These are phyloP conservation scores for Carassius auratus DNA, from an alignment of 2,113 vertebrate genomes.

Conservation along the genomic window DNA sequence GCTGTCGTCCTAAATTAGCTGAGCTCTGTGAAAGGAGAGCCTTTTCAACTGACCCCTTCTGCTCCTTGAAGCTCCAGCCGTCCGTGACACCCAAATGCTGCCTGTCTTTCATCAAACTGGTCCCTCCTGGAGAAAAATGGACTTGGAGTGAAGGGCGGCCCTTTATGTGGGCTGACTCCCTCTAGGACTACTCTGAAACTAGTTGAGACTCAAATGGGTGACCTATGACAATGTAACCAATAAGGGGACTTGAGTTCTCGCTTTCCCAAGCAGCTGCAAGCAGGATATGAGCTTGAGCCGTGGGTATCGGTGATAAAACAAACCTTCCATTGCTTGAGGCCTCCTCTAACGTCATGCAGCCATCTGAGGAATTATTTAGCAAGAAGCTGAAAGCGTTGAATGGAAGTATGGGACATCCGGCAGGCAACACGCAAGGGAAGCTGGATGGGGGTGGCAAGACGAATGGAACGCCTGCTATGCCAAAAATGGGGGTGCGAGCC, in stretches of 20 bases:
- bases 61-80: constrained; percentile 57
- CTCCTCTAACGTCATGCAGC: constrained; percentile 87
- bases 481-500: constrained; percentile 97
- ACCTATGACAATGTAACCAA: constrained; percentile 74
- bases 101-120: constrained; percentile 56
- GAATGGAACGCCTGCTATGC: constrained; percentile 89
- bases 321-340: constrained; percentile 79
- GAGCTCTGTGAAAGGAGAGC: constrained; percentile 66
- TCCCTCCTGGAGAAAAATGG: constrained; percentile 66
- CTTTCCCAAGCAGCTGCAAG: constrained; percentile 65
- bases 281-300: constrained; percentile 85
- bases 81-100: constrained; percentile 69
- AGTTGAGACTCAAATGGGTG: constrained; percentile 61
- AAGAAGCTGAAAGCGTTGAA: constrained; percentile 92
- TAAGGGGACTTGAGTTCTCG: constrained; percentile 61
- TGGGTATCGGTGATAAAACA: constrained; percentile 79
- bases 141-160: constrained; percentile 63
- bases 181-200: constrained; percentile 28
- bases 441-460: constrained; percentile 82
- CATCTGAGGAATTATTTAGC: constrained; percentile 91
- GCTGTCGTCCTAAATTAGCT: constrained; percentile 64
- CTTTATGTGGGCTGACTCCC: constrained; percentile 23
- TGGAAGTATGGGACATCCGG: constrained; percentile 84
- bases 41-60: constrained; percentile 53
- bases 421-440: constrained; percentile 78